These are phyloP conservation scores for Chlamydotis undulata DNA, from an alignment of 2,113 vertebrate genomes.

Conservation along the genomic window DNA sequence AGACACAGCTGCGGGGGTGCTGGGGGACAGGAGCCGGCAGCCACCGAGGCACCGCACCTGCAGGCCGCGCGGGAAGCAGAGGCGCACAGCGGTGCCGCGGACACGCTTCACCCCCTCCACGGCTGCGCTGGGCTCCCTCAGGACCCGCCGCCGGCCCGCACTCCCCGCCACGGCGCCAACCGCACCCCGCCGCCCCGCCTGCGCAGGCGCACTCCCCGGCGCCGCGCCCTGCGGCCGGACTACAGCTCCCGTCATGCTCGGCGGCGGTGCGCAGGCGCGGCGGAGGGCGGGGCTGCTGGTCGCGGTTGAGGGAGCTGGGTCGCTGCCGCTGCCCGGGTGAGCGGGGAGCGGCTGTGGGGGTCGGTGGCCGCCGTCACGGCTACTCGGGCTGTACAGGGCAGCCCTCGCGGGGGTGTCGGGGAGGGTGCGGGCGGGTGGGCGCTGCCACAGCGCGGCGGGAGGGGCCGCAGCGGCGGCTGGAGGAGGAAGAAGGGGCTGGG, in stretches of 20 bases:
- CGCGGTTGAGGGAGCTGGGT: not conserved
- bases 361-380: too few relatives aligned
- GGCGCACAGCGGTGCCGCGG: too few relatives aligned
- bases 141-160: too few relatives aligned
- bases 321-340: not conserved
- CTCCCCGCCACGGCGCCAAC: too few relatives aligned
- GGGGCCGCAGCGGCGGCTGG: not conserved
- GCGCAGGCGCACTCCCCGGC: not conserved
- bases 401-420: not conserved
- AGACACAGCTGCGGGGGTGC: too few relatives aligned
- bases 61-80: not conserved
- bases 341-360: not conserved
- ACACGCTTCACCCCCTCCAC: not conserved
- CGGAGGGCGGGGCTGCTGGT: not conserved
- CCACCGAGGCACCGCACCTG: not conserved
- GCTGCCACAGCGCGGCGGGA: not conserved
- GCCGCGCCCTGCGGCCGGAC: not conserved
- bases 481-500: not conserved
- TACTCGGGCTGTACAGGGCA: not conserved
- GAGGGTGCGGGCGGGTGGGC: too few relatives aligned
- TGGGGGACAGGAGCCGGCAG: too few relatives aligned
- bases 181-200: not conserved
- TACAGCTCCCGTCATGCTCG: not conserved
- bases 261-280: not conserved
- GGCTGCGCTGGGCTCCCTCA: not conserved